phyloP scores from a whole-genome alignment of 2,113 vertebrate species.

The Cricetomys ansorgei region DNA sequence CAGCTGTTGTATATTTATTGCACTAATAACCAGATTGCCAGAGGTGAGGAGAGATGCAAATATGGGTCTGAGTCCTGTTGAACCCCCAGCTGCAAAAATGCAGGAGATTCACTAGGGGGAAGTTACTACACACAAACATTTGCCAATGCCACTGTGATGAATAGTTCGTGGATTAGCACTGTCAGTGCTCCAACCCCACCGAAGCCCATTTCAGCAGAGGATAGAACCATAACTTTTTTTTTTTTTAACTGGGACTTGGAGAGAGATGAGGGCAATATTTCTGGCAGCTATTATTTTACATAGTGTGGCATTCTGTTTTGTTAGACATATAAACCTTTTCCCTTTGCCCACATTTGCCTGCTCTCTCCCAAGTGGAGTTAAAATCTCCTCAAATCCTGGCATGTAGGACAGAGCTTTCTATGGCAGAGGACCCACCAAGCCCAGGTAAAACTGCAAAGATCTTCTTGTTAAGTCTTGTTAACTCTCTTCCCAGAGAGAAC shows the following conservation, averaged over 20 bases:
- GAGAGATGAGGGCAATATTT: slow-evolving; percentile 84
- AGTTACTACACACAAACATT: slow-evolving; percentile 74
- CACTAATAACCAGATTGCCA: slow-evolving; percentile 88
- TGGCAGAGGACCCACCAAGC: not conserved
- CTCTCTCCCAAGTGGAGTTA: slow-evolving; percentile 49
- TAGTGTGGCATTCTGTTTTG: slow-evolving; percentile 55
- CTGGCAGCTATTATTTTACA: slow-evolving; percentile 70
- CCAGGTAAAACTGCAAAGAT: not conserved
- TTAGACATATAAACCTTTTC: not conserved
- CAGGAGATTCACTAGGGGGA: slow-evolving; percentile 76
- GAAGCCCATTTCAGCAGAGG: slow-evolving; percentile 83
- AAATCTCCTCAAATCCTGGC: slow-evolving; percentile 9
- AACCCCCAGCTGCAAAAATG: slow-evolving; percentile 77
- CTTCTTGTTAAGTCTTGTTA: not conserved
- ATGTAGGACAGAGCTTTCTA: not conserved
- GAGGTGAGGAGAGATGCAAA: slow-evolving; percentile 86
- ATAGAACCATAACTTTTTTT: slow-evolving; percentile 84
- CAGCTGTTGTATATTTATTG: slow-evolving; percentile 88
- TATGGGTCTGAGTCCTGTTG: slow-evolving; percentile 79
- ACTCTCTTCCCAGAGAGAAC: not conserved
- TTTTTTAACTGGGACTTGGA: slow-evolving; percentile 81
- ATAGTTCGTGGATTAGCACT: slow-evolving; percentile 80
- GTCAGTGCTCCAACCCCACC: slow-evolving; percentile 82
- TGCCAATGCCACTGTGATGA: slow-evolving; percentile 83
- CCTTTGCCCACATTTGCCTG: not conserved